Conservation (phyloP, 2,113 vertebrate genomes). For the Plotosus lineatus region DNA sequence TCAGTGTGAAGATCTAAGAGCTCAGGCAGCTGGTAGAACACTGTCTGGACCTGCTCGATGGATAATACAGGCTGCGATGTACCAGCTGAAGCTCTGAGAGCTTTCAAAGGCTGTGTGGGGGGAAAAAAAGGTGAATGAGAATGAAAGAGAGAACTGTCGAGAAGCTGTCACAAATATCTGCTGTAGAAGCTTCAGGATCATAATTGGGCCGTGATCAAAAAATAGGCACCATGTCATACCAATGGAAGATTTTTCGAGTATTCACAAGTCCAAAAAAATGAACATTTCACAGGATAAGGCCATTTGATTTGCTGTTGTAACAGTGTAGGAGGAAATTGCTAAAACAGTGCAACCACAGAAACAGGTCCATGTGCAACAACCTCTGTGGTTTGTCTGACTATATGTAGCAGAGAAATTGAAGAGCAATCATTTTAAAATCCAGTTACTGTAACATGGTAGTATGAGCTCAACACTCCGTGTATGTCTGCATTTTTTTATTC, state of each 20-base stretch:
- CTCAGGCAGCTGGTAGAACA: constrained; percentile 77
- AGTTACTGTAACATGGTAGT: background rate
- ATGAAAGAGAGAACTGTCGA: background rate
- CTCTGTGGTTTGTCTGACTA: background rate
- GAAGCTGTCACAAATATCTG: background rate
- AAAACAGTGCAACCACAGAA: constrained; percentile 3
- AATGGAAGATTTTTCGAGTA: background rate
- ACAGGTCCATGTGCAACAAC: background rate
- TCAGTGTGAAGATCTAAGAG: constrained; percentile 68
- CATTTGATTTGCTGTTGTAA: background rate
- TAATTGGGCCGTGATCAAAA: background rate
- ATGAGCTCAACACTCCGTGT: no score
- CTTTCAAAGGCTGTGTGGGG: constrained; percentile 77
- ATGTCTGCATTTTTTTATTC: background rate
- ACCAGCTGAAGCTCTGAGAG: constrained; percentile 70
- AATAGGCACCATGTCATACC: background rate
- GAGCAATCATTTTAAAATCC: background rate
- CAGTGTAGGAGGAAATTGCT: background rate
- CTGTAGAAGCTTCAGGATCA: background rate
- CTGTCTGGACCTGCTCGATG: constrained; percentile 67
- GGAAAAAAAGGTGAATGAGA: background rate
- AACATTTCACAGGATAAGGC: background rate
- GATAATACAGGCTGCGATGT: constrained; percentile 77
- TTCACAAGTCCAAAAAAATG: background rate
- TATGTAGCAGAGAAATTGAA: background rate